Conservation (phyloP, 2,888 invertebrate genomes). For the Caprella mutica region DNA sequence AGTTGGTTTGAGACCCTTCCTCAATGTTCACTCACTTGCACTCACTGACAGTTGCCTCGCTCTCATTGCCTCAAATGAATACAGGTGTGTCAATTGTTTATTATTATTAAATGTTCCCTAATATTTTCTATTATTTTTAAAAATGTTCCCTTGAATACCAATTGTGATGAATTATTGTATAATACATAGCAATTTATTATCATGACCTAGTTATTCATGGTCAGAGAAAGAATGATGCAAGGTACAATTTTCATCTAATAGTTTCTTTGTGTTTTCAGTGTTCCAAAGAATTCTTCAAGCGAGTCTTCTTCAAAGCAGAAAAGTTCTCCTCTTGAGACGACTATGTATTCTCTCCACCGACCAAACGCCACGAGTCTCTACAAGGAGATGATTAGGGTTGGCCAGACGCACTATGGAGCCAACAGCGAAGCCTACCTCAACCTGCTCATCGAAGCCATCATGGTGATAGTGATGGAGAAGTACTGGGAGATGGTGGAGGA, state of each 20-base stretch:
- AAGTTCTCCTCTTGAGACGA: too few relatives aligned
- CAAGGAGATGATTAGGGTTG: constrained; percentile 57
- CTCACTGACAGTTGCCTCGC: constrained; percentile 28
- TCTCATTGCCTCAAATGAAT: constrained; percentile 23
- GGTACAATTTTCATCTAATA: too few relatives aligned
- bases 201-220: too few relatives aligned
- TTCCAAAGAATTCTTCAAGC: too few relatives aligned
- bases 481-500: constrained; percentile 39
- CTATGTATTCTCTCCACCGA: constrained; percentile 58
- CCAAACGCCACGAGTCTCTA: constrained; percentile 55
- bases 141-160: too few relatives aligned
- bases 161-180: too few relatives aligned
- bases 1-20: constrained; percentile 55
- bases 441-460: constrained; percentile 59
- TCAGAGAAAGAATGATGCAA: too few relatives aligned
- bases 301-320: too few relatives aligned
- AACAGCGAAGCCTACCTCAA: constrained; percentile 58
- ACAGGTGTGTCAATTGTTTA: constrained; percentile 31
- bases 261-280: too few relatives aligned
- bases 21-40: constrained; percentile 45
- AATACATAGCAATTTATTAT: too few relatives aligned
- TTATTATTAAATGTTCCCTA: too few relatives aligned
- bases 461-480: constrained; percentile 47
- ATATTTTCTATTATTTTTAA: too few relatives aligned
- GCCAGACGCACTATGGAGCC: constrained; percentile 51